phyloP scores from a whole-genome alignment of 2,888 invertebrate genomes.

The Netelia melanura region DNA sequence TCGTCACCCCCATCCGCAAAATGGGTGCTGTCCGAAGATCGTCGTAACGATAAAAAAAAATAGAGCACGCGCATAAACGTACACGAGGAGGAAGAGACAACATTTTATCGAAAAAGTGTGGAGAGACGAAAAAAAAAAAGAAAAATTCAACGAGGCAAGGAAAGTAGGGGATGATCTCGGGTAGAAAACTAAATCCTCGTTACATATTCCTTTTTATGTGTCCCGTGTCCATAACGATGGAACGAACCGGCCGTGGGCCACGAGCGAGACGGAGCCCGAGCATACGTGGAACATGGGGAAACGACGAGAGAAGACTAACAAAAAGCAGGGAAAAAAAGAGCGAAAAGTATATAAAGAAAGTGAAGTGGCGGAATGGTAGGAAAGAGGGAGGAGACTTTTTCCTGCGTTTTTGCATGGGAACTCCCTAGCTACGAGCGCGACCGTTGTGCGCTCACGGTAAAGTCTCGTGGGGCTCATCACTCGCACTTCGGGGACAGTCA shows the following conservation, averaged over 20 bases:
- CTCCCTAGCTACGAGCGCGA: slow-evolving; percentile 35
- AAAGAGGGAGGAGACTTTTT: slow-evolving; percentile 54
- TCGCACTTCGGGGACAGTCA: slow-evolving; percentile 83
- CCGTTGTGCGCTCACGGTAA: slow-evolving; percentile 39
- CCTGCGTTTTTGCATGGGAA: slow-evolving; percentile 79
- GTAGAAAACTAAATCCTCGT: slow-evolving; percentile 81
- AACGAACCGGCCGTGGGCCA: slow-evolving; percentile 70
- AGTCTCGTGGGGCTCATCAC: slow-evolving; percentile 84
- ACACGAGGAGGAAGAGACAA: slow-evolving; percentile 43
- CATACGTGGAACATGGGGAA: slow-evolving; percentile 33
- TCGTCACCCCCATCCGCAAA: slow-evolving; percentile 35
- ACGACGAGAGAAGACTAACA: slow-evolving; percentile 5
- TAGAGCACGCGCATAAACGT: slow-evolving; percentile 44
- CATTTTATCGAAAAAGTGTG: slow-evolving; percentile 29
- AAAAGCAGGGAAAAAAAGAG: slow-evolving; percentile 26
- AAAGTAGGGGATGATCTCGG: slow-evolving; percentile 63
- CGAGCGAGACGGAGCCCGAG: slow-evolving; percentile 34
- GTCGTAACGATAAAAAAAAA: slow-evolving; percentile 74
- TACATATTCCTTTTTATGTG: slow-evolving; percentile 84
- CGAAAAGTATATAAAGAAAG: slow-evolving; percentile 64
- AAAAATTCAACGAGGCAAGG: slow-evolving; percentile 53
- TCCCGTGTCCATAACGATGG: slow-evolving; percentile 79
- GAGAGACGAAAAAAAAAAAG: slow-evolving; percentile 27
- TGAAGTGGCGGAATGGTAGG: slow-evolving; percentile 57
- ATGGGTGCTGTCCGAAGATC: slow-evolving; percentile 70